These are phyloP conservation scores for Craterocephalus amniculus DNA, from an alignment of 2,797 vertebrate species.

Conservation along the genomic window DNA sequence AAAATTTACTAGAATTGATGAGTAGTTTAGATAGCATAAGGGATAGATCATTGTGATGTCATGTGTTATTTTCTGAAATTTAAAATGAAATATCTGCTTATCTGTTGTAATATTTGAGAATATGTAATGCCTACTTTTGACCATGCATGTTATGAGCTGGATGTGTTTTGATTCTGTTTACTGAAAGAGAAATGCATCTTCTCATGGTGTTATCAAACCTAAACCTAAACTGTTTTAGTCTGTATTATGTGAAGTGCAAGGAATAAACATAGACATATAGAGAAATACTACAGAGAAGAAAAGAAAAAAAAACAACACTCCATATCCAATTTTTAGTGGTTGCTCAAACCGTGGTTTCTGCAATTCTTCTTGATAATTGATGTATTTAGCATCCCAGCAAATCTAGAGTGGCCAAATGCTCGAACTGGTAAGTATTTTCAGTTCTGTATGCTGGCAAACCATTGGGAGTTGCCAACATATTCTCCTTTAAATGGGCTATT, in stretches of 20 bases:
- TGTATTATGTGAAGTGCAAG: neutral
- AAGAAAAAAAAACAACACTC: slow-evolving; percentile 46
- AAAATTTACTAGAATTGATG: slow-evolving; percentile 17
- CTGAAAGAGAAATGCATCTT: neutral
- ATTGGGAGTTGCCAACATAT: slow-evolving; percentile 42
- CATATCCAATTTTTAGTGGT: slow-evolving; percentile 81
- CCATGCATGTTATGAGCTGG: neutral
- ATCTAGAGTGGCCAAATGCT: slow-evolving; percentile 71
- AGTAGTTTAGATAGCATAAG: neutral
- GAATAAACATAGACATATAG: neutral
- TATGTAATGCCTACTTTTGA: neutral
- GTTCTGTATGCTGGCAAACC: slow-evolving; percentile 36
- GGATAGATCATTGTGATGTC: slow-evolving; percentile 3
- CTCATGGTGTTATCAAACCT: neutral
- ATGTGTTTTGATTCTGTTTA: neutral
- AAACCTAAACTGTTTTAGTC: neutral
- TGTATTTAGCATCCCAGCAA: slow-evolving; percentile 64
- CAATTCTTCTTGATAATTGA: slow-evolving; percentile 55
- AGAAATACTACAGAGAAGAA: neutral
- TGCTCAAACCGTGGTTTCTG: slow-evolving; percentile 72
- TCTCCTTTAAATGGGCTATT: slow-evolving; percentile 80
- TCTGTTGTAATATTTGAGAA: neutral
- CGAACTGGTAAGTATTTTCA: slow-evolving; percentile 75
- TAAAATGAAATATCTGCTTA: neutral
- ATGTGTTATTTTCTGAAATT: neutral